phyloP scores from a whole-genome alignment of 2,797 vertebrate species.

The Phataginus tricuspis region DNA sequence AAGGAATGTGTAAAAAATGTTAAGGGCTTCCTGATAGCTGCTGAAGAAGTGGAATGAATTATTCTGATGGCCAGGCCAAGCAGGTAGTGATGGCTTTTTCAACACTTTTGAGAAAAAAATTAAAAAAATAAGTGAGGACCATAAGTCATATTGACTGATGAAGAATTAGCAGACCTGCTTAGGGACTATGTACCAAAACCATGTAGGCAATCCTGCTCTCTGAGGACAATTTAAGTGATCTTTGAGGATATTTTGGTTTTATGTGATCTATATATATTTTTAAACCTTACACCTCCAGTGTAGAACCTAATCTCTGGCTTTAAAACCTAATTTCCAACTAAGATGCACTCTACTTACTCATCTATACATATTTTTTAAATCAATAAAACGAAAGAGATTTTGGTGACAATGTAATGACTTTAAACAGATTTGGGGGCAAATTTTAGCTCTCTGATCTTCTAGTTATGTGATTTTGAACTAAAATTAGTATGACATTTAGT shows the following conservation, averaged over 20 bases:
- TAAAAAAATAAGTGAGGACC: not conserved
- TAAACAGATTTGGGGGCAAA: not conserved
- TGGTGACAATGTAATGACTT: not conserved
- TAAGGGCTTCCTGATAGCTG: not conserved
- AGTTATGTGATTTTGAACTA: conserved; percentile 33
- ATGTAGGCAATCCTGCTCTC: not conserved
- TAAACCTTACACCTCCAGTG: not conserved
- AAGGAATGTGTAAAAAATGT: not conserved
- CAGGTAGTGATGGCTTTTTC: not conserved
- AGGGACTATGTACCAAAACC: not conserved
- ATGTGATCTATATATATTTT: not conserved
- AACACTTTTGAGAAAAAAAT: conserved; percentile 19
- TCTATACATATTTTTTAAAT: not conserved
- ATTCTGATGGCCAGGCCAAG: not conserved
- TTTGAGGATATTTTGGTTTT: conserved; percentile 4
- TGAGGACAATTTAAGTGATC: not conserved
- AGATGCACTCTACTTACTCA: not conserved
- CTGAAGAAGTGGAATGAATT: not conserved
- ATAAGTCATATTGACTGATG: not conserved
- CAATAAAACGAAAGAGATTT: not conserved
- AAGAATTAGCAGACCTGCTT: not conserved
- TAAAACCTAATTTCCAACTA: conserved; percentile 43
- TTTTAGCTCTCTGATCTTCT: not conserved
- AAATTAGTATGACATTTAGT: not conserved
- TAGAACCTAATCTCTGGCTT: conserved; percentile 20